These are phyloP conservation scores for Chrysomallon squamiferum DNA, from an alignment of 1,140 invertebrate species.

Conservation along the genomic window DNA sequence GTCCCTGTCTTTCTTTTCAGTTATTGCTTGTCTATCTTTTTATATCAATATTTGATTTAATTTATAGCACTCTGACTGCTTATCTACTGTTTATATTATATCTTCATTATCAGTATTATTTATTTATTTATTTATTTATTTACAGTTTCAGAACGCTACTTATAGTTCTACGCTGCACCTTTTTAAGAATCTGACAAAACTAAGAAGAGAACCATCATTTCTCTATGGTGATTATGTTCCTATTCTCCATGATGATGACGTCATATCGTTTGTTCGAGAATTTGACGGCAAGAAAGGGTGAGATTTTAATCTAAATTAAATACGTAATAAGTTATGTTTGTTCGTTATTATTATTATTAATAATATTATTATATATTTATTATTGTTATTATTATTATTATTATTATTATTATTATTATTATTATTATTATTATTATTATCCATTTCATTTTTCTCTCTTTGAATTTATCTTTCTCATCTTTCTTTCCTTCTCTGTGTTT, in stretches of 20 bases:
- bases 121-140: not conserved
- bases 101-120: not conserved
- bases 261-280: constrained; percentile 61
- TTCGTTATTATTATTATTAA: not conserved
- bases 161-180: constrained; percentile 29
- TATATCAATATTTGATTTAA: not conserved
- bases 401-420: not conserved
- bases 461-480: not conserved
- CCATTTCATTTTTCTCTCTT: not conserved
- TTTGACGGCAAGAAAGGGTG: constrained; percentile 52
- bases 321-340: constrained; percentile 8
- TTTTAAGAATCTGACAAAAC: constrained; percentile 42
- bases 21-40: not conserved
- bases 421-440: too few relatives aligned
- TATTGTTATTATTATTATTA: not conserved
- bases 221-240: constrained; percentile 36
- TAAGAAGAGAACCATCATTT: constrained; percentile 46
- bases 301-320: too few relatives aligned
- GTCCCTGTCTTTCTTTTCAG: too few relatives aligned
- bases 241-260: constrained; percentile 23
- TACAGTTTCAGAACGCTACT: constrained; percentile 23
- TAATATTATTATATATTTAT: not conserved
- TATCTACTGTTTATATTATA: not conserved
- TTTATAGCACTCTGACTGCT: not conserved
- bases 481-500: not conserved